These are phyloP conservation scores for Natrix natrix DNA, from an alignment of 2,797 vertebrate species.

Conservation along the genomic window DNA sequence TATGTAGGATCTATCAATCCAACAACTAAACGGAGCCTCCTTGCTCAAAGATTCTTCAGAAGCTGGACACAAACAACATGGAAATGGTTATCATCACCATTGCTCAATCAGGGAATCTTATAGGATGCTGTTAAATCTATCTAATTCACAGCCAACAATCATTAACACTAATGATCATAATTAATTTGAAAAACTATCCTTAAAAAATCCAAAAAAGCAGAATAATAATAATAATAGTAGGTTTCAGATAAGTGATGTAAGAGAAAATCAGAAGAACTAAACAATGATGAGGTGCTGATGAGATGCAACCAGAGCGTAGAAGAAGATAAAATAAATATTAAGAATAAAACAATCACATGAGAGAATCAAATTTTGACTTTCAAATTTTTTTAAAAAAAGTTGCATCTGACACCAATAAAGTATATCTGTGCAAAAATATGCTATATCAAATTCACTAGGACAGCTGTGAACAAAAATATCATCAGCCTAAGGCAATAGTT, in stretches of 20 bases:
- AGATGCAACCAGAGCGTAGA: background rate
- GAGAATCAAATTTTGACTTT: background rate
- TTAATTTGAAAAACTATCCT: background rate
- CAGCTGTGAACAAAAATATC: background rate
- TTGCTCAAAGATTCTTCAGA: background rate
- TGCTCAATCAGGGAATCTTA: background rate
- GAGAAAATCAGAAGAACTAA: background rate
- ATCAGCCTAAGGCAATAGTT: background rate
- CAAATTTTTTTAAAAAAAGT: background rate
- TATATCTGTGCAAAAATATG: background rate
- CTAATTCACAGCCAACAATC: background rate
- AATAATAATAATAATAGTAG: background rate
- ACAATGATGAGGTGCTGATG: background rate
- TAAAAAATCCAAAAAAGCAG: background rate
- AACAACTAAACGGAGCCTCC: background rate
- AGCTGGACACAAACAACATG: background rate
- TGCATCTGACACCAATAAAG: background rate
- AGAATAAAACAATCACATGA: background rate
- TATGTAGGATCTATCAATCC: background rate
- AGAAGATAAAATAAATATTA: background rate
- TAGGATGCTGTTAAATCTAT: background rate
- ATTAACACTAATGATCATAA: background rate
- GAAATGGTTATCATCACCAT: background rate
- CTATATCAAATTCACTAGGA: background rate
- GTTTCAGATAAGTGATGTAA: background rate